Evolutionary conservation across 2,113 vertebrate species (phyloP).

Genomic region (Sinocyclocheilus anshuiensis): DNA sequence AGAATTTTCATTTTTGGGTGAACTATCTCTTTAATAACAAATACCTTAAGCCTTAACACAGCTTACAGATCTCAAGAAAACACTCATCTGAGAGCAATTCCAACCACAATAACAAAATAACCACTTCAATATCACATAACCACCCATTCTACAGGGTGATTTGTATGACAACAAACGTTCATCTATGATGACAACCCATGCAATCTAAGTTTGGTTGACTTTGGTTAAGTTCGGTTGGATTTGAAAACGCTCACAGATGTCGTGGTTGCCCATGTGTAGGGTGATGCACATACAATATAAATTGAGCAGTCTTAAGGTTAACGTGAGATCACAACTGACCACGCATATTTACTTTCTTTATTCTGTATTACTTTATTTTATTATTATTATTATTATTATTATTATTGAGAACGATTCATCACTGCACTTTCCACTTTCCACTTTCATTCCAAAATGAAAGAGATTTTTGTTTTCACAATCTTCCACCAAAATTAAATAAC

Average conservation of each 20-base stretch:
- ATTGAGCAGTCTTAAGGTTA: background rate
- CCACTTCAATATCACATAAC: background rate
- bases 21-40: conserved; percentile 28
- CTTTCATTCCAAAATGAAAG: too few relatives aligned
- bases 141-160: background rate
- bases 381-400: background rate
- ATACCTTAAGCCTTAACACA: conserved; percentile 25
- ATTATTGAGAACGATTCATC: background rate
- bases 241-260: conserved; percentile 40
- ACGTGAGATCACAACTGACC: background rate
- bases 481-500: background rate
- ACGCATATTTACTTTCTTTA: background rate
- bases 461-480: background rate
- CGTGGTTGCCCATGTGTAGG: conserved; percentile 2
- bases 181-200: background rate
- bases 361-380: background rate
- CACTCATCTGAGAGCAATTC: conserved; percentile 30
- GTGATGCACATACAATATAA: background rate
- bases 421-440: background rate
- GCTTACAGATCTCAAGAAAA: conserved; percentile 29
- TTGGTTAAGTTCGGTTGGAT: background rate
- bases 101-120: conserved; percentile 20
- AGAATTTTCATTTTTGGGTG: background rate
- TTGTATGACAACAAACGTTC: background rate
- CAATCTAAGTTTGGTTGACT: background rate